Base-by-base conservation (phyloP, 2,888 invertebrate species). In the Sarcophaga carnaria region DNA sequence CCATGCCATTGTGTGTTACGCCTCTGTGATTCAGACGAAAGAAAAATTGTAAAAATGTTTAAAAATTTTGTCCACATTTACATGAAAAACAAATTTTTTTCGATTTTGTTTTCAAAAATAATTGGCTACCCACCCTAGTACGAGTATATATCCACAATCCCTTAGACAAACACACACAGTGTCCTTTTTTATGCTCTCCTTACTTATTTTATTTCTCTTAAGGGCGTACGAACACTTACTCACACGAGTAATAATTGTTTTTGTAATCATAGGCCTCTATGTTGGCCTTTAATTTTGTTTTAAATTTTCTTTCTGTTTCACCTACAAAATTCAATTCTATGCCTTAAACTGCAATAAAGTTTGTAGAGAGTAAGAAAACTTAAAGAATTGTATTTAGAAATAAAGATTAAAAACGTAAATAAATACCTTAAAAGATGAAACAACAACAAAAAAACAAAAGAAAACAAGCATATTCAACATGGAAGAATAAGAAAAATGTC, bases 1-100 rank as follows among this genome's bases (percentile, higher is more conserved):
- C 88, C 54, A 54, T 14, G 14, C 54, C 54, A 14, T 17, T 54
- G 54, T 89, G 86, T 88, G 89, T 89, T 88, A 89, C 88, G 88
- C 89, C 88, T 86, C 81, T 86, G 71, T 85, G 83, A 77, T 80
- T 66, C 77, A 37, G 8, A 37, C 6, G 37, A 37, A 37, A 37
- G 3, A 3, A 37, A 37, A 37, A 37, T 2, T 37, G 80, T 72
- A 70, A 76, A 76, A 81, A 77, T 83, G 47, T 78, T 80, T 70
- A 67, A 67, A 59, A 69, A 59, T 14, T 63, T 49, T 14, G 17
- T 20, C 49, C 25, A 63, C 47, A 64, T 25, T 54, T 71, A 49
- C 45, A 37, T 10, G 37, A 37, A 37, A 37, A 10, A 37, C 2
- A 37, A 37, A 37, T 10, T 37, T 37, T 37, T 10, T 37, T 37